Conservation (phyloP, 2,888 invertebrate species). For the Trachelus stipa region DNA sequence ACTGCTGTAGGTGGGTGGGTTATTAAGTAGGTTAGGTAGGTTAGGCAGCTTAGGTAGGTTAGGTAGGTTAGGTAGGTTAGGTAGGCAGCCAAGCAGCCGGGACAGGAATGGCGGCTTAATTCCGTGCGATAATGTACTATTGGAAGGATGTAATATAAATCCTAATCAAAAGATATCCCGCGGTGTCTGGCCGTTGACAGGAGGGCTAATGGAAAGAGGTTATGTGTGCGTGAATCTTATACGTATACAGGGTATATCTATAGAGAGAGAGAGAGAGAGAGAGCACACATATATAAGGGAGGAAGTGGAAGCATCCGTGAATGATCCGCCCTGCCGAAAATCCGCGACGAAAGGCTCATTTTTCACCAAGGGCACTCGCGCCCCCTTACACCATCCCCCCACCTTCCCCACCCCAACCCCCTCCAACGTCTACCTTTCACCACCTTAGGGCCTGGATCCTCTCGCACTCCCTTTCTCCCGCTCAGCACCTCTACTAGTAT, state of each 20-base stretch:
- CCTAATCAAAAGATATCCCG: conserved; percentile 25
- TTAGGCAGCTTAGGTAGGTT: too few relatives aligned
- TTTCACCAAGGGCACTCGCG: conserved; percentile 41
- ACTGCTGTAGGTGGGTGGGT: too few relatives aligned
- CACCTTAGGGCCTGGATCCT: conserved; percentile 28
- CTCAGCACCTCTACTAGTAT: conserved; percentile 25
- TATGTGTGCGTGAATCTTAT: conserved; percentile 8
- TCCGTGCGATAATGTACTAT: conserved; percentile 2
- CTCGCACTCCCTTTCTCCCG: conserved; percentile 20
- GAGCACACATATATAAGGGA: too few relatives aligned
- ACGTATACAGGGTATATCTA: conserved; percentile 1
- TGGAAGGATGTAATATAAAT: conserved; percentile 13
- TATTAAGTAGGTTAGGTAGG: too few relatives aligned
- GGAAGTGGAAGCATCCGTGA: conserved; percentile 23
- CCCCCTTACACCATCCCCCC: conserved; percentile 27
- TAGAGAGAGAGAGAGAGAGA: not conserved
- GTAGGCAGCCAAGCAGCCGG: too few relatives aligned
- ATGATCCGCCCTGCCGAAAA: conserved; percentile 35
- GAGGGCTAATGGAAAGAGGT: conserved; percentile 33
- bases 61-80: too few relatives aligned
- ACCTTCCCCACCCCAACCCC: too few relatives aligned
- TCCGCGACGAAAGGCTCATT: conserved; percentile 40
- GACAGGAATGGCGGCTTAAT: too few relatives aligned
- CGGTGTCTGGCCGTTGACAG: conserved; percentile 19
- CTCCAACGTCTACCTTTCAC: conserved; percentile 29